These are phyloP conservation scores for Heliconius aoede DNA, from an alignment of 2,888 invertebrate species.

Conservation along the genomic window DNA sequence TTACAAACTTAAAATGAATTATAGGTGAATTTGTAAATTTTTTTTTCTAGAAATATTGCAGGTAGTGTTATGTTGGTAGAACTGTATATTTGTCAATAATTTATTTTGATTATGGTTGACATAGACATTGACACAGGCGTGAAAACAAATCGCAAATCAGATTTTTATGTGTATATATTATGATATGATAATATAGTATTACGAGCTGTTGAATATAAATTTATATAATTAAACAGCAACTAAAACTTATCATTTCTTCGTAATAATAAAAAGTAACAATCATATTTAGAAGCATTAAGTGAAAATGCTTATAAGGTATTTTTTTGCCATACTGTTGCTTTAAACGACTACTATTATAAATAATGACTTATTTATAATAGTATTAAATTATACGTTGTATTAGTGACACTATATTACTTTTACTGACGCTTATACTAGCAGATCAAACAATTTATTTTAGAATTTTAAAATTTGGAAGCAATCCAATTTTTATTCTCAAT, in stretches of 20 bases:
- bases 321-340: background rate
- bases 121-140: slow-evolving; percentile 2
- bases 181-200: background rate
- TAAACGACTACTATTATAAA: background rate
- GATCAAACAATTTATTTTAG: slow-evolving; percentile 76
- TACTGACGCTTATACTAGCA: slow-evolving; percentile 63
- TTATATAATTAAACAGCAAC: background rate
- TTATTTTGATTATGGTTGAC: slow-evolving; percentile 1
- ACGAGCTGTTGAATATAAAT: background rate
- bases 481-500: slow-evolving; percentile 74
- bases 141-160: background rate
- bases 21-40: background rate
- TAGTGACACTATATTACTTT: slow-evolving; percentile 54
- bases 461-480: slow-evolving; percentile 73
- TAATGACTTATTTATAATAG: background rate
- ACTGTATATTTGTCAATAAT: slow-evolving; percentile 23
- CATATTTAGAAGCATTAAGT: background rate
- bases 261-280: background rate
- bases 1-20: background rate
- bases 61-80: background rate
- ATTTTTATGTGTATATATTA: background rate
- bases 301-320: slow-evolving; percentile 6
- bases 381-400: background rate
- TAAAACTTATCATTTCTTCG: background rate
- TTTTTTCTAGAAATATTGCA: background rate